Percentiles rank a stretch among this genome's conserved stretches.
Evolutionary conservation across 2,113 vertebrate genomes (phyloP).

Genomic region (Pterocles orientalis): DNA sequence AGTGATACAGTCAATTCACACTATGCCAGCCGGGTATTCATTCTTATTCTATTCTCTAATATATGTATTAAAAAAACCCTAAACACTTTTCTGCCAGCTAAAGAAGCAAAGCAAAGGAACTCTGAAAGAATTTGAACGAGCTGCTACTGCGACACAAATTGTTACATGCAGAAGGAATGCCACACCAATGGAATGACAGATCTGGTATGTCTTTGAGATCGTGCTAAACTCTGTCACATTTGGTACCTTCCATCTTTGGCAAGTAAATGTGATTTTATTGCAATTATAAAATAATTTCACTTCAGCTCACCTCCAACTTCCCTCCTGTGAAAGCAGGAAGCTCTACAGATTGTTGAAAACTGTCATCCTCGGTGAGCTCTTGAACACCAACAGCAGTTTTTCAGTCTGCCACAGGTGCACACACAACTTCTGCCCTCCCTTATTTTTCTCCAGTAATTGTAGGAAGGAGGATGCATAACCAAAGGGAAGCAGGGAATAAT

Average conservation of each 20-base stretch:
- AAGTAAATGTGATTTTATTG: neutral
- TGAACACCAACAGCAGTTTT: neutral
- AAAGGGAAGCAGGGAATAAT: neutral
- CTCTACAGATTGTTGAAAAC: neutral
- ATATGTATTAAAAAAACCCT: neutral
- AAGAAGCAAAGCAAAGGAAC: conserved; percentile 17
- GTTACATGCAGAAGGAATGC: neutral
- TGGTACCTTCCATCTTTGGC: neutral
- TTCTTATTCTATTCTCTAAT: conserved; percentile 43
- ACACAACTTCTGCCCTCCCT: neutral
- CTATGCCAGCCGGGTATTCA: conserved; percentile 43
- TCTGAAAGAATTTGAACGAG: conserved; percentile 4
- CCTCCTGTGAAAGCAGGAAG: neutral
- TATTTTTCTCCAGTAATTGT: neutral
- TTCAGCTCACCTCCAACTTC: conserved; percentile 30
- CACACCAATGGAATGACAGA: neutral
- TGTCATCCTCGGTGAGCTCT: neutral
- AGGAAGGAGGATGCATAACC: neutral
- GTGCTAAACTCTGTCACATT: neutral
- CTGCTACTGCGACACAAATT: neutral
- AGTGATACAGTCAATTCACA: conserved; percentile 50
- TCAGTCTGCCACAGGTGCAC: neutral
- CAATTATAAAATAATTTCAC: neutral
- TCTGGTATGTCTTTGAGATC: conserved; percentile 4
- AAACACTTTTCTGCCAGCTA: neutral